Base-by-base conservation (phyloP, 2,888 invertebrate species). In the Augiades crinisus region DNA sequence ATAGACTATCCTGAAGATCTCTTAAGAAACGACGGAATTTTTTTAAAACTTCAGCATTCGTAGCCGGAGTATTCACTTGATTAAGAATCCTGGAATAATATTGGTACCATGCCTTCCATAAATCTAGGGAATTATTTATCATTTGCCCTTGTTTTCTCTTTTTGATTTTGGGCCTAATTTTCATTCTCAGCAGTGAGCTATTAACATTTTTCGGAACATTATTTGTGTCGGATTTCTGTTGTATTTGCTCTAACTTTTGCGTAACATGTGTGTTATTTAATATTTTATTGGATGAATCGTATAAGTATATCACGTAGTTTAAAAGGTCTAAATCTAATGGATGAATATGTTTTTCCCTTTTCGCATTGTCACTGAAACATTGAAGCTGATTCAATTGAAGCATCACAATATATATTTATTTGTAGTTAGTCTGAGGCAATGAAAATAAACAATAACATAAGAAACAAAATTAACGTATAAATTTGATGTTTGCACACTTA, bases 281-380 rank as follows among this genome's bases (percentile, higher is more conserved):
- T n/a, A 8, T 10, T 6, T 36, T 22, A 1, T 14, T 55, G 0
- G 72, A 64, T 3, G 62, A 50, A 30, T 68, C 62, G 34, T 71
- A 67, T 1, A 81, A 43, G 14, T 72, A 72, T 0, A 72, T 22
- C 0, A 66, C 43, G 37, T 81, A 85, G 60, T 78, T 76, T 2
- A 82, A 13, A 0, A 85, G 64, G 38, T 82, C 68, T 1, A 69
- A 6, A 37, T 86, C 82, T 1, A 66, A 61, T 31, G 71, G 67
- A 19, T 80, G 68, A 0, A 82, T 47, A 0, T 51, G 2, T 3
- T 56, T 30, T 0, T 51, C 44, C 0, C 55, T 37, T 46, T 53
- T 43, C 1, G 67, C 13, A 0, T 50, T 22, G 1, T 64, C 50
- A 0, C 82, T 81, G 65, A 31, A 63, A 61, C 50, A 38, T 21